phyloP scores from a whole-genome alignment of 1,140 invertebrate genomes.

The Drosophila kikkawai region DNA sequence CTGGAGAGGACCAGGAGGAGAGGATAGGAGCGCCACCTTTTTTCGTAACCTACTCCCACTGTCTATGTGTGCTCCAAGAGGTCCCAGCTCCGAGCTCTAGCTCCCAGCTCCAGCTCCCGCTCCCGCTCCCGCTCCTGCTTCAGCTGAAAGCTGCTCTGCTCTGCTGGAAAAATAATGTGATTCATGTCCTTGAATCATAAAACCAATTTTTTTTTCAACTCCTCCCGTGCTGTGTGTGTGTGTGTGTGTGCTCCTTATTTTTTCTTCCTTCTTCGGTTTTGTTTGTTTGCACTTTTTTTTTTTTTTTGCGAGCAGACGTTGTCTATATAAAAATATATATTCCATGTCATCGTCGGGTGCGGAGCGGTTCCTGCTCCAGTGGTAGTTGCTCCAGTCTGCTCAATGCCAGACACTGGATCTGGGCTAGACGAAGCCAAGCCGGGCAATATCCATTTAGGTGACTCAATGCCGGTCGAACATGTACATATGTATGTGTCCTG shows the following conservation, averaged over 20 bases:
- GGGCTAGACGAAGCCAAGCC: conserved; percentile 58
- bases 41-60: conserved; percentile 66
- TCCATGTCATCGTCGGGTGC: conserved; percentile 69
- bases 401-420: conserved; percentile 55
- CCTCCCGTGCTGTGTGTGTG: conserved; percentile 53
- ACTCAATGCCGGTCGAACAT: conserved; percentile 62
- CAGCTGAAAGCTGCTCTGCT: conserved; percentile 10
- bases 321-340: conserved; percentile 82
- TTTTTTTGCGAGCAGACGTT: conserved; percentile 75
- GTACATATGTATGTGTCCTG: conserved; percentile 30
- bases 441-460: conserved; percentile 70
- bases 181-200: conserved; percentile 83
- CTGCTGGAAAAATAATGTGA: conserved; percentile 82
- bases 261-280: conserved; percentile 55
- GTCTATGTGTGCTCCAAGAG: conserved; percentile 71
- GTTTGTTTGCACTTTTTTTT: conserved; percentile 80
- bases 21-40: conserved; percentile 25
- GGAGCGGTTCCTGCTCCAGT: conserved; percentile 52
- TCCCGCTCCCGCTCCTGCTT: not conserved
- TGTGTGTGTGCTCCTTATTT: conserved; percentile 63
- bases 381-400: conserved; percentile 54
- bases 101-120: not conserved
- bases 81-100: not conserved
- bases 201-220: conserved; percentile 79
- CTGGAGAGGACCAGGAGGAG: conserved; percentile 4